These are phyloP conservation scores for Eilema sororculum DNA, from an alignment of 2,888 invertebrate genomes.

Conservation along the genomic window DNA sequence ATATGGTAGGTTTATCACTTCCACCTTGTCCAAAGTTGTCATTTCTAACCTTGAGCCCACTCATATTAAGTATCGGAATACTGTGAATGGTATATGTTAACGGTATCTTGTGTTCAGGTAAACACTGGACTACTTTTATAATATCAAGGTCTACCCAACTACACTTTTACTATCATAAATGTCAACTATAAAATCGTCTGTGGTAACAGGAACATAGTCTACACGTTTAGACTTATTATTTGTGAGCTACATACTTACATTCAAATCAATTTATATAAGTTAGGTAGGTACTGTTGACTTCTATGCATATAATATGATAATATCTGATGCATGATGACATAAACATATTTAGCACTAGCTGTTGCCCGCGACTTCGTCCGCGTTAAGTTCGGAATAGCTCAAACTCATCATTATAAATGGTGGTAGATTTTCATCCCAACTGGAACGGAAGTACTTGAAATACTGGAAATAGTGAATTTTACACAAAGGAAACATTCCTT, in stretches of 20 bases:
- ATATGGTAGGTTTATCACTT: not conserved
- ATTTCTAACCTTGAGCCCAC: not conserved
- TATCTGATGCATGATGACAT: too few species aligned
- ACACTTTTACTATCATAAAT: not conserved
- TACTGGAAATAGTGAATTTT: too few species aligned
- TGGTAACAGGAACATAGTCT: not conserved
- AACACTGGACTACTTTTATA: constrained; percentile 2
- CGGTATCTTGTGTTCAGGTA: not conserved
- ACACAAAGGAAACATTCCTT: too few species aligned
- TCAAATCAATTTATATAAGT: not conserved
- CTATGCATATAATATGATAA: too few species aligned
- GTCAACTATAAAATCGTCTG: constrained; percentile 1
- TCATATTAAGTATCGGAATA: not conserved
- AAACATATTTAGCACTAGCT: too few species aligned
- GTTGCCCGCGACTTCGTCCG: too few species aligned
- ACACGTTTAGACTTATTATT: not conserved
- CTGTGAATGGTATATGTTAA: not conserved
- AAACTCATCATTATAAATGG: too few species aligned
- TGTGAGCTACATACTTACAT: not conserved
- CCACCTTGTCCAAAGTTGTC: not conserved
- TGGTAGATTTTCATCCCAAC: too few species aligned
- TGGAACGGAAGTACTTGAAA: too few species aligned
- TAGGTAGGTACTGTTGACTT: not conserved
- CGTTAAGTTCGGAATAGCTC: too few species aligned
- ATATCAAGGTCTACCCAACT: constrained; percentile 6